Conservation (phyloP, 2,113 vertebrate species). For the Anhinga rufa region DNA sequence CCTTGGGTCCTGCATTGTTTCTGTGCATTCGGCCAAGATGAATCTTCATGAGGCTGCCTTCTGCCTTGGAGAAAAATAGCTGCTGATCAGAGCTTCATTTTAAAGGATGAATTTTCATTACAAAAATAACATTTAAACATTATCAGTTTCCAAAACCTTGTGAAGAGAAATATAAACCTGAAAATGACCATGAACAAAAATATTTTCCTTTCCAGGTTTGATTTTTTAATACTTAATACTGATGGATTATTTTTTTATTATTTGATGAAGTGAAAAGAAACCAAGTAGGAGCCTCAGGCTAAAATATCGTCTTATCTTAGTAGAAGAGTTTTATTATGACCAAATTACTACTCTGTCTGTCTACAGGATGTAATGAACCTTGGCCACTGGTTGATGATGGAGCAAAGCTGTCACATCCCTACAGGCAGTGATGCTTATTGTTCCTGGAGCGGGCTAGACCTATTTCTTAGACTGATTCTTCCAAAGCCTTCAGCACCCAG, state of each 20-base stretch:
- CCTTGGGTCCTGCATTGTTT: not conserved
- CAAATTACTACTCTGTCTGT: not conserved
- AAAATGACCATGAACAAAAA: not conserved
- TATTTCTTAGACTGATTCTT: fast-evolving
- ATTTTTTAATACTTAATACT: not conserved
- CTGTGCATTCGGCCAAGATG: not conserved
- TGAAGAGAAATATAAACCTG: not conserved
- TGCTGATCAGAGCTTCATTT: not conserved
- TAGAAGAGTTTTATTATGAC: not conserved
- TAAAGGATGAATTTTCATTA: not conserved
- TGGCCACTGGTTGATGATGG: not conserved
- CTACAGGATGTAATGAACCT: not conserved
- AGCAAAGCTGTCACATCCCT: not conserved
- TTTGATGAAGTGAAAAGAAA: not conserved
- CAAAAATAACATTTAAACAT: not conserved
- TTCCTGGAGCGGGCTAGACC: not conserved
- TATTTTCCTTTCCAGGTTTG: not conserved
- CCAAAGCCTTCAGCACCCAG: not conserved
- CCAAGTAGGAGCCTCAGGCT: not conserved
- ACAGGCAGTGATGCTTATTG: not conserved
- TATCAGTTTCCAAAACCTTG: not conserved
- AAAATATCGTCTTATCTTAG: not conserved
- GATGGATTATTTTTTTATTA: not conserved
- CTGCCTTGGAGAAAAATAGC: not conserved
- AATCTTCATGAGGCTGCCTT: not conserved